Evolutionary conservation across 2,888 invertebrate species (phyloP), one percentile per base, ranked within the genome.

Genomic region (Plebejus argus): DNA sequence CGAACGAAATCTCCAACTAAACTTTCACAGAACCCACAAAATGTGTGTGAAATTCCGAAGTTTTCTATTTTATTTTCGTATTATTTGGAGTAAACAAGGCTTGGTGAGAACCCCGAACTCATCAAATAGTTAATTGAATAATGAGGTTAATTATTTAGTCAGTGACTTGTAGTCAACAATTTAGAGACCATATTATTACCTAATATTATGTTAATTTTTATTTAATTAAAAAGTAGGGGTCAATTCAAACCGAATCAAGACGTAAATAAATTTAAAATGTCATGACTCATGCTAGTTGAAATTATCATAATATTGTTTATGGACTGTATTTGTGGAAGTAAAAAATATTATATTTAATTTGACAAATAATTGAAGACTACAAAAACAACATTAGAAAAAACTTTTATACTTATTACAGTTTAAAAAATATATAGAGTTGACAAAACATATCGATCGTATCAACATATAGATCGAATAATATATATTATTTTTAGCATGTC

Each of bases 11-110:
- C 33, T 72, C 49, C 45, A 49, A 23, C 20, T 20, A 23, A 45
- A 72, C 72, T 72, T 72, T 72, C 72, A 72, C 49, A 45, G 45
- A 72, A 70, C 33, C 35, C 3, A 53, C 53, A 39, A 71, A 39
- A 20, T 39, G 39, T 71, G 71, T 71, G 71, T 33, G 71, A 71
- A 71, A 39, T 71, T 71, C 35, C 20, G 39, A 6, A 10, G 23
- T 71, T 71, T 71, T 71, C 39, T 71, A 71, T 71, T 39, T 71
- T 71, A 66, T 66, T 71, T 71, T n/a, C 39, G 71, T 71, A 39
- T 71, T 66, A 66, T 66, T 66, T 66, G 28, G 18, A 66, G 66
- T 66, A 66, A 66, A 66, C 15, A 66, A 66, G 28, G 66, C 66
- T 28, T 28, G 28, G 28, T 66, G 66, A 33, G 66, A 66, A 66